Evolutionary conservation across 2,797 vertebrate genomes (phyloP).

Genomic region (Crypturellus tataupa): DNA sequence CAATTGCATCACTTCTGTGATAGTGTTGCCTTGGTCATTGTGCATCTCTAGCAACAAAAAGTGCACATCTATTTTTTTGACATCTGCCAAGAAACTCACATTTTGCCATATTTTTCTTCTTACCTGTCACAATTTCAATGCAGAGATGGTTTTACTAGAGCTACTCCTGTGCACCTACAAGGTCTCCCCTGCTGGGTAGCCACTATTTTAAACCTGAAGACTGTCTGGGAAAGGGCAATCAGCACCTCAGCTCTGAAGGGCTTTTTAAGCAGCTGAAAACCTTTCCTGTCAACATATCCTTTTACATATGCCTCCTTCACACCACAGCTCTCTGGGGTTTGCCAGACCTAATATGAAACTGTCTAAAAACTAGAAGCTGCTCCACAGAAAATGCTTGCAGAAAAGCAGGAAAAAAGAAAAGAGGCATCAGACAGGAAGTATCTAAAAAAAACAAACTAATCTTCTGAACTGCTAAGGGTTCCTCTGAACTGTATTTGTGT

Average conservation of each 20-base stretch:
- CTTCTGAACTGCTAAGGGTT: background rate
- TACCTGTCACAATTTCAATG: background rate
- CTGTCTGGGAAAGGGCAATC: background rate
- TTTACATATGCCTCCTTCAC: slow-evolving; percentile 17
- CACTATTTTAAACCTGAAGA: background rate
- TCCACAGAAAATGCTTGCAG: background rate
- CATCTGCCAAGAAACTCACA: background rate
- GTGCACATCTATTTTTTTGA: background rate
- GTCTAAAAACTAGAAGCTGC: background rate
- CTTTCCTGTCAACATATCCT: background rate
- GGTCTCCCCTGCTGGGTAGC: background rate
- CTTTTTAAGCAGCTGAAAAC: slow-evolving; percentile 3
- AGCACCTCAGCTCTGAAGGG: background rate
- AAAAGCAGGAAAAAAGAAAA: background rate
- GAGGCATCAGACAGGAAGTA: background rate
- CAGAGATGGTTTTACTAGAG: background rate
- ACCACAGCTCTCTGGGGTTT: background rate
- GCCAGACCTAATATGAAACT: background rate
- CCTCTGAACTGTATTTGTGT: background rate
- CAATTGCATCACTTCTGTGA: background rate
- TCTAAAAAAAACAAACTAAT: background rate
- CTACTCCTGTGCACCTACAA: background rate
- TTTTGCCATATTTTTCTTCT: background rate
- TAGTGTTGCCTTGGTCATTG: background rate
- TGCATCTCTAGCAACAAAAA: background rate